Evolutionary conservation across 2,797 vertebrate species (phyloP).

Genomic region (Scarus forsteni): DNA sequence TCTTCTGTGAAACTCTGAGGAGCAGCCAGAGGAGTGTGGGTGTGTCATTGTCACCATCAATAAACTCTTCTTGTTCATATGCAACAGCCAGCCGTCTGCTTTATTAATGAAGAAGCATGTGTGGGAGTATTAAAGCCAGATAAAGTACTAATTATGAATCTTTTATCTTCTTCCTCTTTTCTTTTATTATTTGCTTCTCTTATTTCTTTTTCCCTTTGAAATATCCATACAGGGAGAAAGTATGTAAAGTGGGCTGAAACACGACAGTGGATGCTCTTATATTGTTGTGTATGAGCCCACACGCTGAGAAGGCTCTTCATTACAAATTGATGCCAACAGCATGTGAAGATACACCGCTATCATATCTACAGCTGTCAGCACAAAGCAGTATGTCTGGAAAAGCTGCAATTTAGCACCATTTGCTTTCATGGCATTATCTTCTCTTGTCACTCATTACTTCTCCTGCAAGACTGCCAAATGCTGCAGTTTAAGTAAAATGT

Average conservation of each 20-base stretch:
- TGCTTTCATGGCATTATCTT: neutral
- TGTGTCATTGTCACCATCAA: conserved; percentile 44
- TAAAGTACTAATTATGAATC: neutral
- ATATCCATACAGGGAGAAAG: too few species aligned
- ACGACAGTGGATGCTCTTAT: too few species aligned
- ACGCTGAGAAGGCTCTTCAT: neutral
- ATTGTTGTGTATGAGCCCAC: too few species aligned
- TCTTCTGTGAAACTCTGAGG: conserved; percentile 23
- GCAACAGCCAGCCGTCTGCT: conserved; percentile 24
- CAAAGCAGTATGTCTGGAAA: neutral
- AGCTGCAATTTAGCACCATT: neutral
- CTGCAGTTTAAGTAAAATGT: too few species aligned
- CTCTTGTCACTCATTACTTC: neutral
- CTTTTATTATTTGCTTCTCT: neutral
- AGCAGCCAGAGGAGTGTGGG: conserved; percentile 27
- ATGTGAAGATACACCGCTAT: neutral
- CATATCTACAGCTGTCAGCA: neutral
- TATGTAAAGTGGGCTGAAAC: too few species aligned
- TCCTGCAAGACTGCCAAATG: neutral
- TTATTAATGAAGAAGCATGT: conserved; percentile 1
- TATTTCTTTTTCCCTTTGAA: neutral
- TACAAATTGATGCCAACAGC: neutral
- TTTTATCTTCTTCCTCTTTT: neutral
- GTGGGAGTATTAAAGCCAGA: neutral
- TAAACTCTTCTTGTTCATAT: conserved; percentile 28